phyloP scores from a whole-genome alignment of 2,797 vertebrate genomes.

The Xenops minutus region DNA sequence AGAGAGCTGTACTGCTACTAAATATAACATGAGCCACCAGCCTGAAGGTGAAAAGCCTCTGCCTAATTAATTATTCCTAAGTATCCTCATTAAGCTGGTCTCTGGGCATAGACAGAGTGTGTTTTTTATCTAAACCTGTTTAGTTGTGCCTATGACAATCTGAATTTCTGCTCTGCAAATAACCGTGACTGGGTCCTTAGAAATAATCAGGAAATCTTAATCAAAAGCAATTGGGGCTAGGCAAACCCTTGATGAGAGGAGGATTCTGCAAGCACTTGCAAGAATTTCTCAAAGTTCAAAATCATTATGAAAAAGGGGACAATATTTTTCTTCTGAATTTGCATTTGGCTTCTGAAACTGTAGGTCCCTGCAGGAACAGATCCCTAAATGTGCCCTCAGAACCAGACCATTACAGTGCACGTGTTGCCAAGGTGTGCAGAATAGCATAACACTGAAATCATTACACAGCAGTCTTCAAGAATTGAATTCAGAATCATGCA shows the following conservation, averaged over 20 bases:
- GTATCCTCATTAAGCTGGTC: constrained; percentile 31
- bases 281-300: neutral
- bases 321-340: neutral
- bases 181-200: neutral
- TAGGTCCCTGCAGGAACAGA: neutral
- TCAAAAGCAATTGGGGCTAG: neutral
- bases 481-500: neutral
- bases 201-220: constrained; percentile 42
- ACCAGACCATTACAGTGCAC: neutral
- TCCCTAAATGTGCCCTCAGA: neutral
- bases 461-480: neutral
- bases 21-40: neutral
- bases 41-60: constrained; percentile 38
- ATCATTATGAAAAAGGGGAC: neutral
- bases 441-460: neutral
- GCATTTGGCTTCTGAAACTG: neutral
- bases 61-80: constrained; percentile 41
- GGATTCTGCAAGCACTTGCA: neutral
- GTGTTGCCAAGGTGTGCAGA: neutral
- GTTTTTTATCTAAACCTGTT: constrained; percentile 18
- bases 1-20: neutral
- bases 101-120: neutral
- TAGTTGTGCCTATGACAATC: neutral
- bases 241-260: neutral
- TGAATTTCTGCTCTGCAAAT: constrained; percentile 5